phyloP scores from a whole-genome alignment of 2,113 vertebrate species.

The Sinocyclocheilus anshuiensis region DNA sequence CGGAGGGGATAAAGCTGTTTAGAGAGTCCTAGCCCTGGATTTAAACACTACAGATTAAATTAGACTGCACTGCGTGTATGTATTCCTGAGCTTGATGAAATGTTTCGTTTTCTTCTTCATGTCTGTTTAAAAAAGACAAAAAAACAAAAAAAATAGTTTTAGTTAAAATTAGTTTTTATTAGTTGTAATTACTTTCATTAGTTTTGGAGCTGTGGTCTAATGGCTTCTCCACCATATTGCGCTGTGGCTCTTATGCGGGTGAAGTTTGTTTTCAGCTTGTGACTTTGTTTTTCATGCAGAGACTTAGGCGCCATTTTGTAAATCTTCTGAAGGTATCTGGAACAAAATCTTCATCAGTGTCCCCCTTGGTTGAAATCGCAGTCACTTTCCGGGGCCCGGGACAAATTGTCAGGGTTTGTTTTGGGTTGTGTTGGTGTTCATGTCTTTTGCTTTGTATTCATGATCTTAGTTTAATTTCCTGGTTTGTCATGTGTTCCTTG shows the following conservation, averaged over 20 bases:
- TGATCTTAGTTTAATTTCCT: no score
- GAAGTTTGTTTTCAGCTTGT: neutral
- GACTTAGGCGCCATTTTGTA: neutral
- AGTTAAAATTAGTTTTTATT: no score
- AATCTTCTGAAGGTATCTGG: no score
- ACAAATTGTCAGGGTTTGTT: no score
- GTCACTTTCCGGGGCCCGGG: no score
- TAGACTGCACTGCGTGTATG: neutral
- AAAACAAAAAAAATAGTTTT: neutral
- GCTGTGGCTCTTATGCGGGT: neutral
- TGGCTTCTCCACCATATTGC: neutral
- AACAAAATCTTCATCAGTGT: no score
- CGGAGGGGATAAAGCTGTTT: constrained; percentile 41
- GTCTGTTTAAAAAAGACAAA: neutral
- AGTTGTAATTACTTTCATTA: neutral
- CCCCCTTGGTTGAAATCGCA: no score
- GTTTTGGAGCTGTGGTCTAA: neutral
- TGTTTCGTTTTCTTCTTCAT: constrained; percentile 16
- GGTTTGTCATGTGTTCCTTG: no score
- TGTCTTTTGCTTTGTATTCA: no score
- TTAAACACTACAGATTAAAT: constrained; percentile 33
- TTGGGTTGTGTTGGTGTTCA: no score
- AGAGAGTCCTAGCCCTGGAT: constrained; percentile 20
- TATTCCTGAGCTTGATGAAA: constrained; percentile 20
- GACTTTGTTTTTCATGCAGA: neutral